Conservation (phyloP, 2,113 vertebrate genomes). For the Cyphomyrus plagiostoma region DNA sequence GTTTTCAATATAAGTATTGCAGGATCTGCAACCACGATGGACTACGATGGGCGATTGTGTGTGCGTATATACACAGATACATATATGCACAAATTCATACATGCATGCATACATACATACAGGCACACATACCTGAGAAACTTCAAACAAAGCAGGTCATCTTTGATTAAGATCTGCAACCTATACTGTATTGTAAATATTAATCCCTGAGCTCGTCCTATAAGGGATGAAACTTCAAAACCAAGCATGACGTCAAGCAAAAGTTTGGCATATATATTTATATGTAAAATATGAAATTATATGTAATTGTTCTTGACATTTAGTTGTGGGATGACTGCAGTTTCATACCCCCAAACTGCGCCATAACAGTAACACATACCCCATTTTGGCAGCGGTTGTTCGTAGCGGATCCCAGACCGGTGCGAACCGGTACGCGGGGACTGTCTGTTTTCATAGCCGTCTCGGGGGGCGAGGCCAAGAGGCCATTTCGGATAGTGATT, state of each 20-base stretch:
- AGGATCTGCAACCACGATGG: background rate
- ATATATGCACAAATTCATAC: background rate
- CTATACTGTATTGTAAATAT: background rate
- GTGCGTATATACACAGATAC: background rate
- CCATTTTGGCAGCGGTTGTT: conserved; percentile 42
- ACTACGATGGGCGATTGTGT: background rate
- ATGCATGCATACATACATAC: background rate
- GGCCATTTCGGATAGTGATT: background rate
- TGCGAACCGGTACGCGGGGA: conserved; percentile 46
- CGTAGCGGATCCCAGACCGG: conserved; percentile 46
- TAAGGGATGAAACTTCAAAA: background rate
- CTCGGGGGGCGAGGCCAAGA: conserved; percentile 19
- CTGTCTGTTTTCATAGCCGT: conserved; percentile 32
- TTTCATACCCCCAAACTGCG: background rate
- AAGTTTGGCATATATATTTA: background rate
- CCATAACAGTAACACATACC: background rate
- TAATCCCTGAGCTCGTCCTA: background rate
- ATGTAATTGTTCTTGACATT: background rate
- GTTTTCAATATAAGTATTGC: background rate
- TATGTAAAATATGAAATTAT: background rate
- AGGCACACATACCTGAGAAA: background rate
- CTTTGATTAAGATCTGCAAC: background rate
- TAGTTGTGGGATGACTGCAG: background rate
- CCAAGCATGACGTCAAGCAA: background rate
- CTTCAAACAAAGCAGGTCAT: background rate